These are phyloP conservation scores for Chromis chromis DNA, from an alignment of 2,797 vertebrate species.

Conservation along the genomic window DNA sequence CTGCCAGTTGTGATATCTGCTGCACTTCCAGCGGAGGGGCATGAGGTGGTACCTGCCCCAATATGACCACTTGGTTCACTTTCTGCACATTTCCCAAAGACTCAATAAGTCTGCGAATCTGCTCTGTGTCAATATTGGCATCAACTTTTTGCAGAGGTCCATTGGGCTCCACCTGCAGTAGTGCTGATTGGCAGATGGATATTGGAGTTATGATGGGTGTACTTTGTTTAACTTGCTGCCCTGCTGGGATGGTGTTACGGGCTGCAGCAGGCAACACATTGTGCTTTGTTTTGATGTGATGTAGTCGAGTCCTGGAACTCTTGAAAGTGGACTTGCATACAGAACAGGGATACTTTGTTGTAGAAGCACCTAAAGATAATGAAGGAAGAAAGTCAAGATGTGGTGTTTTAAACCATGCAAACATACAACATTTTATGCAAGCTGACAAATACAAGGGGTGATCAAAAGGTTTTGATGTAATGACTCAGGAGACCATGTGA, in stretches of 20 bases:
- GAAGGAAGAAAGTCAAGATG: slow-evolving; percentile 22
- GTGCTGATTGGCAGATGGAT: slow-evolving; percentile 69
- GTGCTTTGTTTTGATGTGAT: slow-evolving; percentile 84
- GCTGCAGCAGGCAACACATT: slow-evolving; percentile 30
- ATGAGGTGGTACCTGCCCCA: slow-evolving; percentile 80
- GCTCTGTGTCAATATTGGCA: slow-evolving; percentile 84
- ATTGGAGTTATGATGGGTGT: slow-evolving; percentile 76
- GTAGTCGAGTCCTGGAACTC: slow-evolving; percentile 72
- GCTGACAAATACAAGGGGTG: background rate
- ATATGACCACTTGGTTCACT: slow-evolving; percentile 84
- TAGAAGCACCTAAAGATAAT: slow-evolving; percentile 65
- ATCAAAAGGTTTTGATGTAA: too few relatives aligned
- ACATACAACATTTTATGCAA: background rate
- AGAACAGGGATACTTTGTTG: slow-evolving; percentile 76
- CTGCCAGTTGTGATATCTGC: slow-evolving; percentile 61
- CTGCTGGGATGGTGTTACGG: slow-evolving; percentile 14
- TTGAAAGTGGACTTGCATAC: slow-evolving; percentile 83
- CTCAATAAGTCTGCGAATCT: slow-evolving; percentile 85
- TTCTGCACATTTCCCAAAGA: slow-evolving; percentile 86
- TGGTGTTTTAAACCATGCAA: background rate
- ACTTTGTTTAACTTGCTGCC: slow-evolving; percentile 53
- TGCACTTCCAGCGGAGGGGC: slow-evolving; percentile 73
- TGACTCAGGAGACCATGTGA: too few relatives aligned
- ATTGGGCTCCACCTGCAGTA: slow-evolving; percentile 77
- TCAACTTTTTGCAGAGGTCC: slow-evolving; percentile 83